Evolutionary conservation across 1,140 invertebrate species (phyloP).

Genomic region (Ditylenchus dipsaci): DNA sequence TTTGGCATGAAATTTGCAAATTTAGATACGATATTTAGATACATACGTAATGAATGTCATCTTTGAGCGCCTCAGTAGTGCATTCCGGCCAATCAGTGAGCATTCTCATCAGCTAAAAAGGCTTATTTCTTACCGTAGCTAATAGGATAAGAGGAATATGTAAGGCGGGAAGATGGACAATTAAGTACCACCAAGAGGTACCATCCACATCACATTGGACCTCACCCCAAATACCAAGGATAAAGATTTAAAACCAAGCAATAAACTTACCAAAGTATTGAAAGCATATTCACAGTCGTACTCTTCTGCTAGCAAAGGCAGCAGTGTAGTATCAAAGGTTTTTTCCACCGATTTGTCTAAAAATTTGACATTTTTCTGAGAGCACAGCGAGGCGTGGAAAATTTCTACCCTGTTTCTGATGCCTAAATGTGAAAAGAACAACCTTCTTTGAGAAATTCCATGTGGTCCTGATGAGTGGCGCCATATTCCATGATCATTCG

Average conservation of each 20-base stretch:
- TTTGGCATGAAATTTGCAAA: no score
- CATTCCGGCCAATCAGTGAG: slow-evolving; percentile 57
- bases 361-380: neutral
- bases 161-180: no score
- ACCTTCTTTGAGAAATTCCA: slow-evolving; percentile 50
- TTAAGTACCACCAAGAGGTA: no score
- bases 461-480: slow-evolving; percentile 51
- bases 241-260: no score
- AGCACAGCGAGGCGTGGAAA: no score
- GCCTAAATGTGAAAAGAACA: neutral
- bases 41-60: slow-evolving; percentile 48
- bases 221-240: no score
- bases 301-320: slow-evolving; percentile 50
- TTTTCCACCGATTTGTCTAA: neutral
- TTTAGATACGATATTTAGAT: no score
- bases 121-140: no score
- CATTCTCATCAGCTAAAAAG: slow-evolving; percentile 44
- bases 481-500: slow-evolving; percentile 53
- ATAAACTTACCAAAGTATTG: slow-evolving; percentile 35
- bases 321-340: slow-evolving; percentile 50
- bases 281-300: slow-evolving; percentile 55
- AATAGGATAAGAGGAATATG: no score
- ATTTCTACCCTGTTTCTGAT: no score
- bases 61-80: slow-evolving; percentile 33
- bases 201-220: no score